Evolutionary conservation across 2,113 vertebrate genomes (phyloP).

Genomic region (Galemys pyrenaicus): DNA sequence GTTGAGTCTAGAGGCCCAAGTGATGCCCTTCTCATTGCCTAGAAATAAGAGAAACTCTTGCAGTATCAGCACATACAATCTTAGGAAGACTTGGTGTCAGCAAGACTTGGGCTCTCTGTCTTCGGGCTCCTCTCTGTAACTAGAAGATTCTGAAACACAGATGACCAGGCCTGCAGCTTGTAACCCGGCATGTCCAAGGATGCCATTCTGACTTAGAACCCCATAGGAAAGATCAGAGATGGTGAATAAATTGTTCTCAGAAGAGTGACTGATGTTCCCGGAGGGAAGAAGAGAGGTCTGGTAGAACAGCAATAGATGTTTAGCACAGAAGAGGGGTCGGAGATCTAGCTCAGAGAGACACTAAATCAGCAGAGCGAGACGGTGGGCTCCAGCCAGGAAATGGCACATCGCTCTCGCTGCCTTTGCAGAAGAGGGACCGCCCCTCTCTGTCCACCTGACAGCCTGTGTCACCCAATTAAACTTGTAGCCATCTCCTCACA

Average conservation of each 20-base stretch:
- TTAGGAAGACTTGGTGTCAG: no score
- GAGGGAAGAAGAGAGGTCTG: neutral
- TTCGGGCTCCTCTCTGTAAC: neutral
- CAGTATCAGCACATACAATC: neutral
- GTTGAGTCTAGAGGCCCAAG: neutral
- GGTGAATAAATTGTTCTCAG: neutral
- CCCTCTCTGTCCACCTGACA: neutral
- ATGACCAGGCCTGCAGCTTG: fast-evolving
- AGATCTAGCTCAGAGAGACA: neutral
- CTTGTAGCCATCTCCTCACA: neutral
- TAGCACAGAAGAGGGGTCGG: neutral
- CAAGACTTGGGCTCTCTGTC: neutral
- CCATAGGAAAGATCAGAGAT: neutral
- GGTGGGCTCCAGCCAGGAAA: no score
- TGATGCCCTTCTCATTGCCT: neutral
- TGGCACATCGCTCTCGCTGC: fast-evolving
- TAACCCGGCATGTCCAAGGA: neutral
- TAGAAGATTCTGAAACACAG: neutral
- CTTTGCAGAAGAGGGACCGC: fast-evolving
- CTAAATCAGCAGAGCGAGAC: neutral
- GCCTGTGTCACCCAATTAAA: neutral
- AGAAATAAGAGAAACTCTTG: neutral
- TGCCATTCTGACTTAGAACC: neutral
- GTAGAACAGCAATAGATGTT: neutral
- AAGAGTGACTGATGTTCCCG: neutral